Evolutionary conservation across 2,113 vertebrate species (phyloP).

Genomic region (Dicentrarchus labrax): DNA sequence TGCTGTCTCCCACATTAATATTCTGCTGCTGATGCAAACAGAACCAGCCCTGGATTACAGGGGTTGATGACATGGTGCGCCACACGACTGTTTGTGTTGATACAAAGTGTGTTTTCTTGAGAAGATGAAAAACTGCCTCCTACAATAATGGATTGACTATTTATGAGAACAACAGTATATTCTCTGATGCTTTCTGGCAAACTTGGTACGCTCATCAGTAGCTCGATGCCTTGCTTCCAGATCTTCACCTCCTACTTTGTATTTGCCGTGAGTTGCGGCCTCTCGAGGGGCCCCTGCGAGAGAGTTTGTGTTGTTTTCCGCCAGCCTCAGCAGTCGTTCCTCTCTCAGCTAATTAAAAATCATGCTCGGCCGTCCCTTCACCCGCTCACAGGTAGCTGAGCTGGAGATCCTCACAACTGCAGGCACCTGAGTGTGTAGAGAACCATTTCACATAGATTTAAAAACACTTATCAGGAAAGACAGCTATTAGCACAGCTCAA

Average conservation of each 20-base stretch:
- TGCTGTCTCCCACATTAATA: slow-evolving; percentile 1
- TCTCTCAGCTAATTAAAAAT: slow-evolving; percentile 35
- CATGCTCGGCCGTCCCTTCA: slow-evolving; percentile 1
- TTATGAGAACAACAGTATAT: slow-evolving; percentile 26
- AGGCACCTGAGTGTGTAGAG: not conserved
- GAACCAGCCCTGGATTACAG: not conserved
- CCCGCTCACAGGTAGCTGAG: slow-evolving; percentile 8
- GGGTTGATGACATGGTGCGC: not conserved
- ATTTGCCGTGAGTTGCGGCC: not conserved
- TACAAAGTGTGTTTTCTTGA: slow-evolving; percentile 22
- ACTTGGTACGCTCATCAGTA: not conserved
- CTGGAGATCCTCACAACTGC: not conserved
- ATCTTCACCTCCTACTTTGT: slow-evolving; percentile 22
- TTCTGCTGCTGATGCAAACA: not conserved
- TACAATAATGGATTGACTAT: slow-evolving; percentile 20
- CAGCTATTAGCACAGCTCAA: too few species aligned
- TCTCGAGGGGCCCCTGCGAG: not conserved
- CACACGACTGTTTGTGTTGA: slow-evolving; percentile 15
- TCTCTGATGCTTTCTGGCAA: slow-evolving; percentile 23
- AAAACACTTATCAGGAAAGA: not conserved
- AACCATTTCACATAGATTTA: not conserved
- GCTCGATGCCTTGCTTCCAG: not conserved
- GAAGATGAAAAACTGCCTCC: slow-evolving; percentile 16
- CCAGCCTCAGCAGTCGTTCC: slow-evolving; percentile 22
- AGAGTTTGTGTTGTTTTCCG: slow-evolving; percentile 23